phyloP scores from a whole-genome alignment of 1,140 invertebrate species.

The Acromyrmex heyeri region DNA sequence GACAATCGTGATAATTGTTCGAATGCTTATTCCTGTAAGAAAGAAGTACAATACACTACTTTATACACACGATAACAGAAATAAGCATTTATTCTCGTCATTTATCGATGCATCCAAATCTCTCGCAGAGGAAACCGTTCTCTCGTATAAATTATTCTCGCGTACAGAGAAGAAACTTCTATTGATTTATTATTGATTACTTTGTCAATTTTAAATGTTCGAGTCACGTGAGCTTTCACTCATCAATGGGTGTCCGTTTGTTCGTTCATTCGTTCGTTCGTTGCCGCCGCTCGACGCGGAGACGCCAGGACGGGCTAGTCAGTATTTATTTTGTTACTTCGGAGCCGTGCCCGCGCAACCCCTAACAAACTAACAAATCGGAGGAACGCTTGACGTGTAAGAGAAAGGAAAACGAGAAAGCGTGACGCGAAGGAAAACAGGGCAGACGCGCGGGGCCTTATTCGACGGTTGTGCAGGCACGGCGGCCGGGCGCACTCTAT shows the following conservation, averaged over 20 bases:
- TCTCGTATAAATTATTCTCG: background rate
- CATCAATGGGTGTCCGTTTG: conserved; percentile 14
- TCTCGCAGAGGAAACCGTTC: conserved; percentile 30
- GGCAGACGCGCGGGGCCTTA: conserved; percentile 65
- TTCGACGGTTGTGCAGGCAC: conserved; percentile 68
- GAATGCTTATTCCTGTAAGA: conserved; percentile 27
- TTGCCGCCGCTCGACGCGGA: conserved; percentile 44
- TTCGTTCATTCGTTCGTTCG: conserved; percentile 43
- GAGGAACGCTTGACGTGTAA: background rate
- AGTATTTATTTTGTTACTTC: conserved; percentile 78
- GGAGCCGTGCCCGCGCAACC: conserved; percentile 71
- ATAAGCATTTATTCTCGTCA: conserved; percentile 27
- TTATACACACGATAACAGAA: conserved; percentile 4
- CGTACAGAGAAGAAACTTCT: background rate
- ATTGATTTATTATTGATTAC: background rate
- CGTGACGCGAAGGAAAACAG: background rate
- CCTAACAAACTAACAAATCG: conserved; percentile 38
- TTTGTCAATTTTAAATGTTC: conserved; percentile 14
- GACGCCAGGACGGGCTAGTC: conserved; percentile 75
- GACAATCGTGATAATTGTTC: conserved; percentile 18
- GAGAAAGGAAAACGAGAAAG: background rate
- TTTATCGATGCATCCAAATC: background rate
- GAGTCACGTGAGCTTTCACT: conserved; percentile 23
- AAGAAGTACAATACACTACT: conserved; percentile 1
- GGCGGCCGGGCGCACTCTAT: conserved; percentile 68